phyloP scores from a whole-genome alignment of 2,113 vertebrate genomes.

The Muntiacus muntjak region DNA sequence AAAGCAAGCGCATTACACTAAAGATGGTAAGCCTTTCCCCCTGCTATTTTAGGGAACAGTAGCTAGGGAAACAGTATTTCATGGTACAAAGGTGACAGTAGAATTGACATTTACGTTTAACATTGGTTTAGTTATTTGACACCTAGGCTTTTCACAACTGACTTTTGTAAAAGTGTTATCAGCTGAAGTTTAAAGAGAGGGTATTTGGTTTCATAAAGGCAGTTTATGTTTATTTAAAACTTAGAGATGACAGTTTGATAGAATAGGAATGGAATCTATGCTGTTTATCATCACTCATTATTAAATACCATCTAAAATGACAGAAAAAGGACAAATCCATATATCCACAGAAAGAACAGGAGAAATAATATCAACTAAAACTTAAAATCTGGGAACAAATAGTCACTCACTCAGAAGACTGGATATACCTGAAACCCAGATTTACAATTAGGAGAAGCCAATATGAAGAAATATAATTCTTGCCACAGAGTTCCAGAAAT shows the following conservation, averaged over 20 bases:
- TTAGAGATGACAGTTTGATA: neutral
- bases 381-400: neutral
- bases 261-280: neutral
- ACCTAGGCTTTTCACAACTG: neutral
- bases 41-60: neutral
- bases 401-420: neutral
- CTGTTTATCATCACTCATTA: neutral
- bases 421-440: neutral
- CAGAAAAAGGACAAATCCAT: neutral
- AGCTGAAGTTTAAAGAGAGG: neutral
- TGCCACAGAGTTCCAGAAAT: conserved; percentile 1
- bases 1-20: neutral
- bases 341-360: neutral
- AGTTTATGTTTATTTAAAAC: conserved; percentile 2
- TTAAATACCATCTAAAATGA: neutral
- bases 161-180: neutral
- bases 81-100: neutral
- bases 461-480: neutral
- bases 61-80: neutral
- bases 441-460: neutral
- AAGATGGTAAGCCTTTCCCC: neutral
- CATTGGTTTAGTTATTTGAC: neutral
- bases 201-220: neutral
- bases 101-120: neutral
- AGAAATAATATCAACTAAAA: neutral